phyloP scores from a whole-genome alignment of 2,113 vertebrate genomes.

The Macroglossus sobrinus region DNA sequence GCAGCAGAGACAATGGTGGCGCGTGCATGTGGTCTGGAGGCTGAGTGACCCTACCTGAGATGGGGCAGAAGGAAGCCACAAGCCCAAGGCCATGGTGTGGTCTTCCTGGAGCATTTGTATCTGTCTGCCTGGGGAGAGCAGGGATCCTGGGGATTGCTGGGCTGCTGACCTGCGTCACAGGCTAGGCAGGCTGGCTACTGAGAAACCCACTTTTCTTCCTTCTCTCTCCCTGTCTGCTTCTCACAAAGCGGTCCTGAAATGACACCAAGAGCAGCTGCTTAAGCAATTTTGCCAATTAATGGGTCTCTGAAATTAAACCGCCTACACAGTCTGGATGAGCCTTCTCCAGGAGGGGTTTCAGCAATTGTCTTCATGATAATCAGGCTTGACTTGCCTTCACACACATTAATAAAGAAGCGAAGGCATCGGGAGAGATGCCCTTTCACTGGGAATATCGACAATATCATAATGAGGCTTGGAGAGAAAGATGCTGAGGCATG shows the following conservation, averaged over 20 bases:
- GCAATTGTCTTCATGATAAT: slow-evolving; percentile 87
- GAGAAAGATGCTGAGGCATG: slow-evolving; percentile 65
- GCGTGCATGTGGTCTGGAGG: neutral
- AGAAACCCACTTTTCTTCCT: neutral
- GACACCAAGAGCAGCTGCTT: slow-evolving; percentile 84
- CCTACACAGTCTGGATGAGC: slow-evolving; percentile 83
- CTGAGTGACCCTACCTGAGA: neutral
- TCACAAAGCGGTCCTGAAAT: slow-evolving; percentile 83
- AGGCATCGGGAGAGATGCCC: slow-evolving; percentile 83
- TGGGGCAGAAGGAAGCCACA: accelerated
- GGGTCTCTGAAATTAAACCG: slow-evolving; percentile 86
- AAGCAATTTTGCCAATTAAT: slow-evolving; percentile 87
- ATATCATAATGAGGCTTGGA: slow-evolving; percentile 81
- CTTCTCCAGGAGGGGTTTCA: slow-evolving; percentile 84
- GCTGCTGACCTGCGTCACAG: slow-evolving; percentile 59
- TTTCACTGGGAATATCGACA: slow-evolving; percentile 84
- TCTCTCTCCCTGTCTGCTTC: slow-evolving; percentile 70
- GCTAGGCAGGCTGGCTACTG: slow-evolving; percentile 60
- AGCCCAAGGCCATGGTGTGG: neutral
- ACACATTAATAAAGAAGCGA: slow-evolving; percentile 85
- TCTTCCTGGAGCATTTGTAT: neutral
- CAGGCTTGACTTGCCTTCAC: slow-evolving; percentile 85
- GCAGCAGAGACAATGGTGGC: neutral
- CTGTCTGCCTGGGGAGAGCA: slow-evolving; percentile 7
- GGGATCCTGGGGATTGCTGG: slow-evolving; percentile 30